Evolutionary conservation across 2,797 vertebrate species (phyloP).

Genomic region (Poecilia picta): DNA sequence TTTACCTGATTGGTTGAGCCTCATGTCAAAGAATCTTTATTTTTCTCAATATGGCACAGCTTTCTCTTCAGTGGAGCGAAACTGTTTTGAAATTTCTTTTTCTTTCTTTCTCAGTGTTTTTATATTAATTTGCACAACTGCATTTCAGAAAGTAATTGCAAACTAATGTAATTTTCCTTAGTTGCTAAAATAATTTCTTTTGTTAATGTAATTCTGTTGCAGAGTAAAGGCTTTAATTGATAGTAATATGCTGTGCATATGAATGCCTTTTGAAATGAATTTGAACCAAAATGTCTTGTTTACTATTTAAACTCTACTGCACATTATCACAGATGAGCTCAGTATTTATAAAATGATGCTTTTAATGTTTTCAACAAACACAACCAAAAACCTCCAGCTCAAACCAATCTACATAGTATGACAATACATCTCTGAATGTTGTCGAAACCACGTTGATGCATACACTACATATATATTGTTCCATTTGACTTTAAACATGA

Average conservation of each 20-base stretch:
- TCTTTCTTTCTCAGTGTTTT: conserved; percentile 38
- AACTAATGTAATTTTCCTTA: conserved; percentile 19
- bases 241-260: conserved; percentile 3
- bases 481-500: conserved; percentile 17
- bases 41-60: conserved; percentile 61
- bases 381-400: conserved; percentile 37
- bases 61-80: conserved; percentile 73
- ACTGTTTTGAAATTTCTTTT: conserved; percentile 46
- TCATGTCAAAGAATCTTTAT: conserved; percentile 73
- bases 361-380: conserved; percentile 26
- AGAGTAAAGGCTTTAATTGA: conserved; percentile 35
- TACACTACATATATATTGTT: conserved; percentile 15
- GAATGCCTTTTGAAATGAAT: background rate
- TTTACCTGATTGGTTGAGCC: conserved; percentile 77
- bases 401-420: conserved; percentile 35
- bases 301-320: background rate
- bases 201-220: conserved; percentile 25
- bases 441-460: conserved; percentile 38
- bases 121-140: conserved; percentile 40
- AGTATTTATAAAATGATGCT: background rate
- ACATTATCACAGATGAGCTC: background rate
- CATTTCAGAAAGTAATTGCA: conserved; percentile 33
- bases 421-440: conserved; percentile 21
- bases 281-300: background rate
- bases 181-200: conserved; percentile 5